Percentiles rank a stretch among this genome's conserved stretches.
Evolutionary conservation across 2,113 vertebrate genomes (phyloP).

Genomic region (Muscicapa adusta): DNA sequence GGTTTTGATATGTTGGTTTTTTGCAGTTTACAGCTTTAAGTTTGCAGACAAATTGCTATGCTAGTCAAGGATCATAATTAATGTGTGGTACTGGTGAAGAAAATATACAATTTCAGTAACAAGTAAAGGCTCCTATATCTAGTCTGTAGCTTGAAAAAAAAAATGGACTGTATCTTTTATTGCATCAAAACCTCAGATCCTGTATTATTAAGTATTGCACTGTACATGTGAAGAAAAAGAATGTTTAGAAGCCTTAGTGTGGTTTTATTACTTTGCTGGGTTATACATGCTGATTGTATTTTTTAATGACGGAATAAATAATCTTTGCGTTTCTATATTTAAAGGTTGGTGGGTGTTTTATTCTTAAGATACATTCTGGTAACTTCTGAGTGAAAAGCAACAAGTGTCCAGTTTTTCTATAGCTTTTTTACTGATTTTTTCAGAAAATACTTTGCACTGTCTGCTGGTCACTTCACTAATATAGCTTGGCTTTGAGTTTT

Average conservation of each 20-base stretch:
- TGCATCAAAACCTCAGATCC: neutral
- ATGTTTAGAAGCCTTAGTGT: neutral
- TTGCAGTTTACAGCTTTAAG: neutral
- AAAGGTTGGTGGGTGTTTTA: neutral
- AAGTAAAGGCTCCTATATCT: neutral
- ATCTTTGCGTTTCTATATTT: neutral
- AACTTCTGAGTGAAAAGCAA: neutral
- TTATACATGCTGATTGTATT: neutral
- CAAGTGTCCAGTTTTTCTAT: conserved; percentile 21
- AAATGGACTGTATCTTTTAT: neutral
- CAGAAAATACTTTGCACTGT: neutral
- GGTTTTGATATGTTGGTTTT: conserved; percentile 16
- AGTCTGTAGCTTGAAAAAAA: neutral
- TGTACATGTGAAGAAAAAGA: neutral
- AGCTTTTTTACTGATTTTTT: neutral
- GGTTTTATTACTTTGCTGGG: neutral
- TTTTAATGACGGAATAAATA: neutral
- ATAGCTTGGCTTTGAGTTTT: neutral
- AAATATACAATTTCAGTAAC: conserved; percentile 22
- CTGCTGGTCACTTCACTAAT: neutral
- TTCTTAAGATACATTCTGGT: neutral
- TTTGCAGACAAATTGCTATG: conserved; percentile 38
- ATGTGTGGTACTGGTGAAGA: conserved; percentile 7
- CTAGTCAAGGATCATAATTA: conserved; percentile 22
- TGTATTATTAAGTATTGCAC: neutral